Percentiles rank a stretch among this genome's conserved stretches.
These are phyloP conservation scores for Piaya cayana DNA, from an alignment of 2,113 vertebrate species.

Conservation along the genomic window DNA sequence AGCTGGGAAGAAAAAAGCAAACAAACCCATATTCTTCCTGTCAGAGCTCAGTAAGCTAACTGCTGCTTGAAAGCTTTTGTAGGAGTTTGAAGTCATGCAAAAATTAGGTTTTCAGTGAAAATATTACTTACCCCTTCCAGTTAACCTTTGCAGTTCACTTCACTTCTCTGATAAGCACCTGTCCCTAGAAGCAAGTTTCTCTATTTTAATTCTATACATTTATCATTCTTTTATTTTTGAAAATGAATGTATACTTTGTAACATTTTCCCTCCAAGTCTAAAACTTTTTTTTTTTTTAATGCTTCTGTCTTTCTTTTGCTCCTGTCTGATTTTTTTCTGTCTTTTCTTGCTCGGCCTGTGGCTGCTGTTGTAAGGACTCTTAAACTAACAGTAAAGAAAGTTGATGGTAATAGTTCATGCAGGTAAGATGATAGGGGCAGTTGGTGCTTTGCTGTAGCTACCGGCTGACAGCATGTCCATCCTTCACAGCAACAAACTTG, in stretches of 20 bases:
- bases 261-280: constrained; percentile 38
- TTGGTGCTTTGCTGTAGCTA: constrained; percentile 54
- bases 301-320: constrained; percentile 66
- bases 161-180: background rate
- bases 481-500: constrained; percentile 6
- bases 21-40: background rate
- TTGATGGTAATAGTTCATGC: constrained; percentile 87
- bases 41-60: background rate
- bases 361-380: constrained; percentile 82
- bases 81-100: background rate
- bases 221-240: constrained; percentile 38
- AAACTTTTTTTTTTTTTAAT: constrained; percentile 59
- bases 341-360: constrained; percentile 80
- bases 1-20: background rate
- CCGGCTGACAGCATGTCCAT: constrained; percentile 32
- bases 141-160: background rate
- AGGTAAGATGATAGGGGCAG: constrained; percentile 82
- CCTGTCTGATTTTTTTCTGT: constrained; percentile 71
- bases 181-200: background rate
- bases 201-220: background rate
- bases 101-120: background rate
- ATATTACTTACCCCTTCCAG: background rate
- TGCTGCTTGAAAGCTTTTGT: background rate
- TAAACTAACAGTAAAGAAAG: constrained; percentile 88
- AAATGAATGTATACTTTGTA: constrained; percentile 16